These are phyloP conservation scores for Hydrochoerus hydrochaeris DNA, from an alignment of 2,113 vertebrate genomes.

Conservation along the genomic window DNA sequence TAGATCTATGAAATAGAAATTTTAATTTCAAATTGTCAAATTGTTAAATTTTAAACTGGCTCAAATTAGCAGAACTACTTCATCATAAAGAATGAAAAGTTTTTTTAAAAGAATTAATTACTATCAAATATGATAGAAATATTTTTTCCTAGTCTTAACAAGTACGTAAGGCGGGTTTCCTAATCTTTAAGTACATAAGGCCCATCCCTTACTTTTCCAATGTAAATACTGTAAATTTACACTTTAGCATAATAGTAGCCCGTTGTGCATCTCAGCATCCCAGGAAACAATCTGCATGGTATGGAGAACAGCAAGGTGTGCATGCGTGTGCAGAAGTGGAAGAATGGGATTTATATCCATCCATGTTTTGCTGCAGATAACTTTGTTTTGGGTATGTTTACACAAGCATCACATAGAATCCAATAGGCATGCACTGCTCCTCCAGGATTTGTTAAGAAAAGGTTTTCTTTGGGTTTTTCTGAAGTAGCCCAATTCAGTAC, in stretches of 20 bases:
- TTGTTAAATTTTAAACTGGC: not conserved
- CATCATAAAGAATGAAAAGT: not conserved
- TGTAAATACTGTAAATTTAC: not conserved
- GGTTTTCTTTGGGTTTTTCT: not conserved
- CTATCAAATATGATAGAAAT: not conserved
- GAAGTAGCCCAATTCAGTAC: not conserved
- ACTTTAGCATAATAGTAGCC: not conserved
- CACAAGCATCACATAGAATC: not conserved
- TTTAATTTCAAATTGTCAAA: constrained; percentile 12
- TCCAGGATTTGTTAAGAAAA: not conserved
- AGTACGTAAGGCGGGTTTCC: not conserved
- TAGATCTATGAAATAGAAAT: not conserved
- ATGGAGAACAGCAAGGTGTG: not conserved
- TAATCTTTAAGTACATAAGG: no score
- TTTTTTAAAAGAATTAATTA: not conserved
- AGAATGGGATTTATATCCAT: not conserved
- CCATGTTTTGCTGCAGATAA: not conserved
- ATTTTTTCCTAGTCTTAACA: not conserved
- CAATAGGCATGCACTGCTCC: not conserved
- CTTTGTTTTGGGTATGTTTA: not conserved
- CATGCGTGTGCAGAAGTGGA: not conserved
- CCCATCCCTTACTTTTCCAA: not conserved
- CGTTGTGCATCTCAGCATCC: not conserved
- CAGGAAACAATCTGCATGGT: not conserved
- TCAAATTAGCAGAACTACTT: not conserved